These are phyloP conservation scores for Agrypnus murinus DNA, from an alignment of 2,888 invertebrate genomes.

Conservation along the genomic window DNA sequence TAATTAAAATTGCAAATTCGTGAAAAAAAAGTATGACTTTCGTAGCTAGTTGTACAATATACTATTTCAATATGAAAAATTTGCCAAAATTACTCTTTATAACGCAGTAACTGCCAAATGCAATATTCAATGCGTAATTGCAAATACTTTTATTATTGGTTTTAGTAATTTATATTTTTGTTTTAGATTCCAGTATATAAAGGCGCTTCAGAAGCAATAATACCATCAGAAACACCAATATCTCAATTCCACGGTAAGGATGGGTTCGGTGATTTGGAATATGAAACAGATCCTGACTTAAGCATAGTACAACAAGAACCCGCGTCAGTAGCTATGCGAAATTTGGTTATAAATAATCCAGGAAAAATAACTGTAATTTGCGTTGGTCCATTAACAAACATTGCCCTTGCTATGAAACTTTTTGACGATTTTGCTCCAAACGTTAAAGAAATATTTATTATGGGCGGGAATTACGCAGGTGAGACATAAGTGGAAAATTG, in stretches of 20 bases:
- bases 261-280: conserved; percentile 79
- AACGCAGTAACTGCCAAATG: too few species aligned
- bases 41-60: too few species aligned
- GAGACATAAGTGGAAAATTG: conserved; percentile 59
- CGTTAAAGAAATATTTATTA: conserved; percentile 81
- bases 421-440: conserved; percentile 78
- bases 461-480: conserved; percentile 87
- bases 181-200: conserved; percentile 81
- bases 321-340: conserved; percentile 77
- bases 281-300: conserved; percentile 56
- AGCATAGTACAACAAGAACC: conserved; percentile 57
- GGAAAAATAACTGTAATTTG: conserved; percentile 78
- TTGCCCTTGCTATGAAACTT: conserved; percentile 83
- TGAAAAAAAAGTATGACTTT: too few species aligned
- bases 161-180: too few species aligned
- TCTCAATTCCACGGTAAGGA: conserved; percentile 79
- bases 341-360: conserved; percentile 74
- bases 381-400: conserved; percentile 86
- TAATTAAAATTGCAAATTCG: too few species aligned
- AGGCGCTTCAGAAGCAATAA: conserved; percentile 75
- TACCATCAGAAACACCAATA: conserved; percentile 64
- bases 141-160: too few species aligned
- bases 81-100: too few species aligned
- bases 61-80: too few species aligned
- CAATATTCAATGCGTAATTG: too few species aligned